Evolutionary conservation across 2,797 vertebrate genomes (phyloP), one percentile per base, ranked within the genome.

Genomic region (Enteromius anoplus): DNA sequence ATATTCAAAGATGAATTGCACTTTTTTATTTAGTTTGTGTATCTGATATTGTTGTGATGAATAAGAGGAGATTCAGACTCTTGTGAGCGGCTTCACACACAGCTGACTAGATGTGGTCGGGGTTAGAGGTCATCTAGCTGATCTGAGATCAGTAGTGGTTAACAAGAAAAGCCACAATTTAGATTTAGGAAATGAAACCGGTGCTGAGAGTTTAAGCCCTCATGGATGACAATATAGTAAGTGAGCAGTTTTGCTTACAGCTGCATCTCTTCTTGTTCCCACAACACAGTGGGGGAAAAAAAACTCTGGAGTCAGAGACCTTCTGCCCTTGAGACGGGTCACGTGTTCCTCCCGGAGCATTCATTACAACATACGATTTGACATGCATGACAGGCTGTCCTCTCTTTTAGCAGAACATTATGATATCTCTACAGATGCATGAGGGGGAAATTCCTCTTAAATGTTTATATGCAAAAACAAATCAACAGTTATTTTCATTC

Each of bases 211-310:
- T 55, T 45, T 17, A 29, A 37, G 14, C 11, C 29, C 62, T 34
- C n/a, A 19, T 37, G 53, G 47, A 5, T 82, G 70, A 69, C 68
- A 17, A 45, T 73, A 78, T 62, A 37, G 69, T 40, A 66, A 70
- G 60, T 66, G 80, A 78, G 21, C 47, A 53, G 64, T 78, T 49
- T 66, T 40, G 49, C 49, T 78, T 70, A 26, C 32, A 60, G 72
- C 53, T 45, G 55, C 29, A 64, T 64, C 75, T 64, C 70, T 62
- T 55, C 32, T n/a, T 60, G 64, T 69, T 85, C 71, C 83, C 40
- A 32, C 89, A 62, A 89, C 88, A 88, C 90, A 89, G 80, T 66
- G 87, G 87, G 87, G 80, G 15, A 4, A 32, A 71, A 53, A 21
- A 49, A 87, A 85, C 72, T 83, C 78, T 11, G 65, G 60, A 62